Evolutionary conservation across 2,888 invertebrate genomes (phyloP).

Genomic region (Eristalis arbustorum): DNA sequence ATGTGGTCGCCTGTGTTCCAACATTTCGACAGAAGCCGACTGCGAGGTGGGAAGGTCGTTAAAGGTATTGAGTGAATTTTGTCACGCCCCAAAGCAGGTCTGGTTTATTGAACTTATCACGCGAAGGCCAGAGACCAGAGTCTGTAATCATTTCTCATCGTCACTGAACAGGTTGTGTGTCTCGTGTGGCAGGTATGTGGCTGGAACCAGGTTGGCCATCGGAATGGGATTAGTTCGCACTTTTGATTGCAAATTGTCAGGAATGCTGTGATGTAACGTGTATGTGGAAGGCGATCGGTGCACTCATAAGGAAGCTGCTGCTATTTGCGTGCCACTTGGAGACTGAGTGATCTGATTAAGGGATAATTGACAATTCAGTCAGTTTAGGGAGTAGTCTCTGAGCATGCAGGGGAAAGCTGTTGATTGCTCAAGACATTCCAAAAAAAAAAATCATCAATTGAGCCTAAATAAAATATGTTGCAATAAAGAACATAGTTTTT

Average conservation of each 20-base stretch:
- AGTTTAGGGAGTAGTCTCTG: no score
- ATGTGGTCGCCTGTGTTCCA: background rate
- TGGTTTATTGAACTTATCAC: background rate
- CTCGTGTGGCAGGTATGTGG: background rate
- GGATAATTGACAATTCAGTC: no score
- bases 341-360: no score
- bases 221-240: no score
- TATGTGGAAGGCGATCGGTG: background rate
- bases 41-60: background rate
- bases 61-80: background rate
- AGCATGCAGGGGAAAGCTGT: no score
- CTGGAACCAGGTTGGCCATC: no score
- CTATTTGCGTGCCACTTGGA: no score
- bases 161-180: background rate
- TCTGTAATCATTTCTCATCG: background rate
- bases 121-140: background rate
- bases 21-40: background rate
- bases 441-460: no score
- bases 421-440: no score
- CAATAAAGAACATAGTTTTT: no score
- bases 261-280: background rate
- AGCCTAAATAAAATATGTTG: no score
- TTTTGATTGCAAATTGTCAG: no score
- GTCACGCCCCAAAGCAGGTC: background rate
- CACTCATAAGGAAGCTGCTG: background rate